A percentile compares a stretch with the other conserved stretches of the same genome.
These are phyloP conservation scores for Venturia canescens DNA, from an alignment of 1,140 invertebrate genomes.

Conservation along the genomic window DNA sequence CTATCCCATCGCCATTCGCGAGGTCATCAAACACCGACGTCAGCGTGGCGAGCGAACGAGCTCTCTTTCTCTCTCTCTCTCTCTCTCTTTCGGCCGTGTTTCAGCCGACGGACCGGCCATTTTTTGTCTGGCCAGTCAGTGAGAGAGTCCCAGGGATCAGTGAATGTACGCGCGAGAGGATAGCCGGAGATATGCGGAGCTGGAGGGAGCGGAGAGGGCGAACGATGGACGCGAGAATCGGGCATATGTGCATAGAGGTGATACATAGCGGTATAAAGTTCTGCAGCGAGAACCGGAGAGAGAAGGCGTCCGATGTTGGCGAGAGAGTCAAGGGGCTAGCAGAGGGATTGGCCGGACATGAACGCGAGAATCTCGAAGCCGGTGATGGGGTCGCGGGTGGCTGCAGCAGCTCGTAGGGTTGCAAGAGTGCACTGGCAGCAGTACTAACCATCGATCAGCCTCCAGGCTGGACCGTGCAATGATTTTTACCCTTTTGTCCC, in stretches of 20 bases:
- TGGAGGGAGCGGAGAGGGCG: no score
- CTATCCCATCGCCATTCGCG: slow-evolving; percentile 65
- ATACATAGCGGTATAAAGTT: slow-evolving; percentile 1
- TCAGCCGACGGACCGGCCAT: slow-evolving; percentile 73
- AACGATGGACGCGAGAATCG: slow-evolving; percentile 50
- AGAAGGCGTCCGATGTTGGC: slow-evolving; percentile 56
- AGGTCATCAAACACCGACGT: slow-evolving; percentile 77
- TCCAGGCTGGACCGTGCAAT: slow-evolving; percentile 77
- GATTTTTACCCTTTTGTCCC: slow-evolving; percentile 78
- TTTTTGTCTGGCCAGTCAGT: slow-evolving; percentile 78
- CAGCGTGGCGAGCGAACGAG: slow-evolving; percentile 71
- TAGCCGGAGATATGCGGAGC: slow-evolving; percentile 45
- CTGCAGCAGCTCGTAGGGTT: slow-evolving; percentile 35
- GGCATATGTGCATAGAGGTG: slow-evolving; percentile 15
- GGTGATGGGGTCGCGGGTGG: slow-evolving; percentile 35
- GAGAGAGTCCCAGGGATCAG: slow-evolving; percentile 75
- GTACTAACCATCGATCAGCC: slow-evolving; percentile 76
- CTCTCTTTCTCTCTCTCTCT: background rate
- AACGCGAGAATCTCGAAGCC: slow-evolving; percentile 27
- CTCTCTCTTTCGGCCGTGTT: slow-evolving; percentile 45
- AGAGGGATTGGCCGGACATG: slow-evolving; percentile 41
- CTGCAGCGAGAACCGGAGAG: slow-evolving; percentile 41
- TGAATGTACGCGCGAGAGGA: slow-evolving; percentile 66
- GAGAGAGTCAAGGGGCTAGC: slow-evolving; percentile 35
- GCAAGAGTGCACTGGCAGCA: slow-evolving; percentile 48